Evolutionary conservation across 2,113 vertebrate genomes (phyloP), one percentile per base, ranked within the genome.

Genomic region (Pteropus alecto): DNA sequence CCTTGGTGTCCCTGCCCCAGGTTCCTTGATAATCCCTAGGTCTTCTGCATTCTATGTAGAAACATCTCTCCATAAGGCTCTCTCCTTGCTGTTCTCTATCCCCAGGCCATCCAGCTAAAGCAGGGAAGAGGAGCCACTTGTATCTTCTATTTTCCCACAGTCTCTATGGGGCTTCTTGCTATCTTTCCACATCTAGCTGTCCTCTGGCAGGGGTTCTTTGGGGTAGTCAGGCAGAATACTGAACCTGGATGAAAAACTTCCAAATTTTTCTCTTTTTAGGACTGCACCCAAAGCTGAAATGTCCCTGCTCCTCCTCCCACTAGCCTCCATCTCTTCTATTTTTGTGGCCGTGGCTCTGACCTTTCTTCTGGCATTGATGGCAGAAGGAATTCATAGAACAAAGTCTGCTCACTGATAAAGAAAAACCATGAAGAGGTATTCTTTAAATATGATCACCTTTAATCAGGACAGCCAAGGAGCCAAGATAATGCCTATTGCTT

Each of bases 111-210:
- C 10, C 4, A 15, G 13, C 35, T 56, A 9, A 18, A 76, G 10
- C 46, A 76, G 11, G 24, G 21, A 41, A 28, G 26, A 87, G 8
- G 1, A 41, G 0, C 5, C 60, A 12, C 14, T 43, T 30, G 0
- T 3, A 13, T 26, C 4, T 54, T 84, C 9, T 51, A 1, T 38
- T 38, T 14, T 79, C 6, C 18, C 7, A 11, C 15, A 9, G 0
- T 13, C 8, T 83, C 21, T 41, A 11, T 61, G 43, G 21, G 12
- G 4, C 1, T 13, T 13, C 6, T 5, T 33, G 30, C 38, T 58
- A 1, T 68, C 30, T 82, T 73, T 26, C 63, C 15, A 30, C 0
- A 0, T 2, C 0, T 21, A 4, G 5, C 28, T 35, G 2, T 76
- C 9, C 24, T 85, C 68, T 81, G n/a, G 7, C 21, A 3, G 76